Conservation (phyloP, 2,797 vertebrate genomes). For the Hypotaenidia okinawae region DNA sequence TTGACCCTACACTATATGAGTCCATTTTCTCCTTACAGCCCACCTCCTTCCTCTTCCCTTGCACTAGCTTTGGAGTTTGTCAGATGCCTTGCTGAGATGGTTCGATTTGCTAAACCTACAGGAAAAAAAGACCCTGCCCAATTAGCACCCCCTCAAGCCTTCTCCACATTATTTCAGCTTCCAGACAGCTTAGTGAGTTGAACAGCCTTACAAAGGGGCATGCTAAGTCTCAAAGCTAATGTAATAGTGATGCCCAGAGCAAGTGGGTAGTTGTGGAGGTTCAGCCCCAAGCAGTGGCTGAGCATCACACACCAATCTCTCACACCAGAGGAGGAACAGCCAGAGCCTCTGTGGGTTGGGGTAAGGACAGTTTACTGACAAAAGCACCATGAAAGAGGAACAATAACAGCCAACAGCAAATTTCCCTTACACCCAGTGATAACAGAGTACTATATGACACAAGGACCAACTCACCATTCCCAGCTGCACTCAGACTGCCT, state of each 20-base stretch:
- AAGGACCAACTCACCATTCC: too few species aligned
- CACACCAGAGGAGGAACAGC: too few species aligned
- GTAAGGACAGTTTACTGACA: too few species aligned
- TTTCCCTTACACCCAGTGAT: too few species aligned
- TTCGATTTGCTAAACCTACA: not conserved
- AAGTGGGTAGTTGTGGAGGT: not conserved
- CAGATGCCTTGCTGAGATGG: not conserved
- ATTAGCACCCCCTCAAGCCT: not conserved
- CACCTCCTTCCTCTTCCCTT: not conserved
- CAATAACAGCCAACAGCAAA: too few species aligned
- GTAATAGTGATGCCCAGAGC: not conserved
- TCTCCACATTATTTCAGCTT: not conserved
- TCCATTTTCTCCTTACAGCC: not conserved
- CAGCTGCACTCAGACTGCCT: too few species aligned
- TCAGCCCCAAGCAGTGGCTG: too few species aligned
- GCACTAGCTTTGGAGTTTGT: not conserved
- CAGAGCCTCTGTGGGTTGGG: too few species aligned
- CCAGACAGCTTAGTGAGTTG: not conserved
- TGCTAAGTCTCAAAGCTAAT: fast-evolving
- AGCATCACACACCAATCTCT: too few species aligned
- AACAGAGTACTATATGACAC: too few species aligned
- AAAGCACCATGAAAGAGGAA: too few species aligned
- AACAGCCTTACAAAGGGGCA: not conserved
- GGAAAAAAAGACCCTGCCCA: not conserved
- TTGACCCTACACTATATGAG: fast-evolving